Evolutionary conservation across 2,113 vertebrate genomes (phyloP).

Genomic region (Bucco capensis): DNA sequence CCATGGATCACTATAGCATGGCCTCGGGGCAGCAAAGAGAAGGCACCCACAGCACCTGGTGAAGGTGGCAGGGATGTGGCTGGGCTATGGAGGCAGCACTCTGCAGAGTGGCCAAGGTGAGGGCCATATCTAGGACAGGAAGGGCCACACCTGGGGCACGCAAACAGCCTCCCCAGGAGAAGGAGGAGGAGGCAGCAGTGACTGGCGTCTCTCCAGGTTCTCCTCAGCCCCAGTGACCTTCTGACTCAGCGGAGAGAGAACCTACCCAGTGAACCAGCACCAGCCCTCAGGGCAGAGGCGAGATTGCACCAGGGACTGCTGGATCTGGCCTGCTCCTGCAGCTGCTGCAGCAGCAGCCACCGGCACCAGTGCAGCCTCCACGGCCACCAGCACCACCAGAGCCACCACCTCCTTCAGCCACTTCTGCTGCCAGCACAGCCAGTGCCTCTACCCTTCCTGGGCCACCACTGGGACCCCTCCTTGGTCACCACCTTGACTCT

Average conservation of each 20-base stretch:
- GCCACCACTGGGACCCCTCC: not conserved
- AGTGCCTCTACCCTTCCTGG: too few species aligned
- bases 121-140: conserved; percentile 29
- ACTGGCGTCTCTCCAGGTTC: conserved; percentile 15
- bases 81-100: not conserved
- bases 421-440: too few species aligned
- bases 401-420: not conserved
- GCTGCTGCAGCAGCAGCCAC: accelerated
- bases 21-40: accelerated
- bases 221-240: conserved; percentile 65
- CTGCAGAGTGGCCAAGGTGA: accelerated
- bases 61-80: not conserved
- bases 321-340: not conserved
- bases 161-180: not conserved
- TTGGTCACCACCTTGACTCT: not conserved
- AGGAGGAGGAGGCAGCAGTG: not conserved
- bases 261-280: conserved; percentile 28
- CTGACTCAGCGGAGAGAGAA: conserved; percentile 70
- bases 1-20: accelerated
- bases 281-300: not conserved
- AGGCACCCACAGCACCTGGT: not conserved
- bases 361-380: not conserved
- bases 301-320: not conserved
- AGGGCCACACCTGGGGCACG: conserved; percentile 30
- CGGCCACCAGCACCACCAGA: accelerated